Conservation (phyloP, 1,140 invertebrate species). For the Drosophila albomicans region DNA sequence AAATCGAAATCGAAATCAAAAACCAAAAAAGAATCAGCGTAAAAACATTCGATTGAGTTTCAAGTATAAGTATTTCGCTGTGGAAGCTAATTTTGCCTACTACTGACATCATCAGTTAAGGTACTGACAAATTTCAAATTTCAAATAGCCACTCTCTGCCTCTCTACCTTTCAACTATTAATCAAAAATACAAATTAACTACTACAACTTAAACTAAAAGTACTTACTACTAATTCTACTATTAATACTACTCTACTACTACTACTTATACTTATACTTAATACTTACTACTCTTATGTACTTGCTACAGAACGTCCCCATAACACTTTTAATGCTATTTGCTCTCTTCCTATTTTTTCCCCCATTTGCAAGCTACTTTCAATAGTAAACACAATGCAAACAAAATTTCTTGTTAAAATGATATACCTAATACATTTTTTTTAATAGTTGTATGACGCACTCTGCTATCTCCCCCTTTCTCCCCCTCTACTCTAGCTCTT, state of each 20-base stretch:
- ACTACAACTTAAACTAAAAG: slow-evolving; percentile 28
- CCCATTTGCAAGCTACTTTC: slow-evolving; percentile 55
- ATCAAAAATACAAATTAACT: slow-evolving; percentile 9
- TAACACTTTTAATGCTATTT: slow-evolving; percentile 53
- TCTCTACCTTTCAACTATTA: slow-evolving; percentile 56
- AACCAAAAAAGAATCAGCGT: slow-evolving; percentile 32
- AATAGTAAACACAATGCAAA: slow-evolving; percentile 21
- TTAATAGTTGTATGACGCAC: slow-evolving; percentile 40
- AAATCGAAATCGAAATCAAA: slow-evolving; percentile 24
- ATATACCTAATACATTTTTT: background rate
- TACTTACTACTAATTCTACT: slow-evolving; percentile 28
- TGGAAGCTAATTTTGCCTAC: slow-evolving; percentile 44
- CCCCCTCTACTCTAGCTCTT: slow-evolving; percentile 4
- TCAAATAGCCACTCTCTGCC: slow-evolving; percentile 56
- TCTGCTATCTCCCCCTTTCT: slow-evolving; percentile 12
- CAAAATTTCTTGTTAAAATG: slow-evolving; percentile 26
- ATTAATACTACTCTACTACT: slow-evolving; percentile 13
- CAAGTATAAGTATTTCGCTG: slow-evolving; percentile 28
- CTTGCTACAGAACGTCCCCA: slow-evolving; percentile 32
- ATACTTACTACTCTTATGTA: slow-evolving; percentile 4
- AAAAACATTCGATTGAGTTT: slow-evolving; percentile 44
- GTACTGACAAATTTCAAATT: slow-evolving; percentile 63
- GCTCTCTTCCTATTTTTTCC: slow-evolving; percentile 31
- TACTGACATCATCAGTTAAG: slow-evolving; percentile 64
- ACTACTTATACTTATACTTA: slow-evolving; percentile 5